Evolutionary conservation across 2,113 vertebrate genomes (phyloP).

Genomic region (Gambusia affinis): DNA sequence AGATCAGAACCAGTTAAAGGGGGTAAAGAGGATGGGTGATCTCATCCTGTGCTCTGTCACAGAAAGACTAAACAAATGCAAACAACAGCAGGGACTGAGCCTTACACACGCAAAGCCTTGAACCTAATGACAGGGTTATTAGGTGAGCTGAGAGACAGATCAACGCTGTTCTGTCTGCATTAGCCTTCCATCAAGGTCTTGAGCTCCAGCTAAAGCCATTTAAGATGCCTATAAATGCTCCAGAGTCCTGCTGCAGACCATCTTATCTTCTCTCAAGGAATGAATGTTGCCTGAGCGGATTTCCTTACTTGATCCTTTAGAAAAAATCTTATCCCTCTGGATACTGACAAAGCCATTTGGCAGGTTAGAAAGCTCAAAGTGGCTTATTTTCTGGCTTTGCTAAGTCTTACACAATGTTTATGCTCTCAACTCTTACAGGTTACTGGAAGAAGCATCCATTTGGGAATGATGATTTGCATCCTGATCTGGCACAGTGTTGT

Average conservation of each 20-base stretch:
- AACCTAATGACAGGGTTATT: constrained; percentile 70
- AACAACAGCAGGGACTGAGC: constrained; percentile 53
- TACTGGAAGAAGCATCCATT: background rate
- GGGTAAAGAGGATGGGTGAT: constrained; percentile 63
- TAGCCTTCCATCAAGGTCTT: constrained; percentile 65
- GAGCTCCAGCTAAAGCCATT: constrained; percentile 64
- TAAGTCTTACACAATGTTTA: constrained; percentile 33
- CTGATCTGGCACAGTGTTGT: background rate
- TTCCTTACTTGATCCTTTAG: constrained; percentile 71
- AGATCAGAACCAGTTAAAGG: constrained; percentile 60
- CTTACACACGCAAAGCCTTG: constrained; percentile 52
- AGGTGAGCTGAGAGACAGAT: constrained; percentile 67
- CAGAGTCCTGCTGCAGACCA: constrained; percentile 50
- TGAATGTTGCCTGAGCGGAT: constrained; percentile 64
- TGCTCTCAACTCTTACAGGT: constrained; percentile 3
- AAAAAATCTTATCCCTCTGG: constrained; percentile 68
- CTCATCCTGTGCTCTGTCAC: constrained; percentile 51
- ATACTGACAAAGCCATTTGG: constrained; percentile 40
- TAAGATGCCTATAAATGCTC: constrained; percentile 73
- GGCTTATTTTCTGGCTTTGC: constrained; percentile 55
- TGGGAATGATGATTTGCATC: background rate
- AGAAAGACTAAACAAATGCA: constrained; percentile 60
- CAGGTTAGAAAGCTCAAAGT: constrained; percentile 61
- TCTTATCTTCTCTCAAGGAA: constrained; percentile 67
- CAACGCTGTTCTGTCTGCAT: constrained; percentile 58